Base-by-base conservation (phyloP, 2,888 invertebrate genomes). In the Xanthorhoe designata region DNA sequence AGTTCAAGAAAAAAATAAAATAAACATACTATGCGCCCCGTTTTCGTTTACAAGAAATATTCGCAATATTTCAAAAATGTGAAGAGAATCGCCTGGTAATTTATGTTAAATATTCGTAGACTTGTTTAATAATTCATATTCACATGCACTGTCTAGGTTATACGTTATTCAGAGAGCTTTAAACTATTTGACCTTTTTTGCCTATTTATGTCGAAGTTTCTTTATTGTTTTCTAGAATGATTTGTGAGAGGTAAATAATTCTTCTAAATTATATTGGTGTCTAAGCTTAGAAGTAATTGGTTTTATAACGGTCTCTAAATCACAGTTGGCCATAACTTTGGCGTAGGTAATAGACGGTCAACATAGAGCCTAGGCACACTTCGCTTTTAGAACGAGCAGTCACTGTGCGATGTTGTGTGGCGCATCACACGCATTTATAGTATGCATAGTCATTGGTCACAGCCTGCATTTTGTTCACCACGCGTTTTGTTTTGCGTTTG, bases 21-120 rank as follows among this genome's bases (percentile, higher is more conserved):
- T 79, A 83, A 82, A 86, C 76, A 68, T 79, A 78, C 81, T 89
- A 90, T 90, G 91, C 89, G 88, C 84, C 79, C 85, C 64, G 80
- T 87, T 76, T 90, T 88, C 70, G 83, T 80, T 51, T 88, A 82
- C 74, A 89, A 81, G 76, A 90, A 84, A 82, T 89, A 88, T 74
- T 87, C 89, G 55, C 88, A 88, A 81, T 91, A 91, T 79, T 91
- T 86, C 75, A 91, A 90, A 89, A 90, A 90, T 90, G 90, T 91
- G 75, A 91, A 90, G 75, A 85, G 85, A 70, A 86, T 91, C 73
- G 90, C 83, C 63, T 91, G 91, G 91, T 91, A 78, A 64, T 18
- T 18, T 50, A 4, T 49, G 1, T 42, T 45, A 4, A 51, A 45
- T 38, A 49, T 50, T 24, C 47, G 18, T 7, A 17, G 35, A 18